A percentile compares a stretch with the other conserved stretches of the same genome.
Evolutionary conservation across 1,140 invertebrate species (phyloP).

Genomic region (Pteromalus puparum): DNA sequence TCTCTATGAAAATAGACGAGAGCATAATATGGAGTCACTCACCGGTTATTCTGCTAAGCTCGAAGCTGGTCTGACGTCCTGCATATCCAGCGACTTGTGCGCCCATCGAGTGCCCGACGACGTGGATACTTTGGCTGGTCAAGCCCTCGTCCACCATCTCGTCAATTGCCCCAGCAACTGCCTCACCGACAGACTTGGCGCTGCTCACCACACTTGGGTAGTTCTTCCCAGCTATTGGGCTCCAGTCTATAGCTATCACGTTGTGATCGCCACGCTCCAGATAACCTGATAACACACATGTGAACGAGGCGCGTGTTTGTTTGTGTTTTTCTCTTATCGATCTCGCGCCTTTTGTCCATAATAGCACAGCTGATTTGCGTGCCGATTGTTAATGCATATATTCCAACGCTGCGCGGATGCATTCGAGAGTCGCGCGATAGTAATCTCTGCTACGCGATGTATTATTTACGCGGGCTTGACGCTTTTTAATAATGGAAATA

Average conservation of each 20-base stretch:
- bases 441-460: too few relatives aligned
- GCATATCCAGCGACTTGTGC: constrained; percentile 84
- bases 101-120: constrained; percentile 86
- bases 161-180: constrained; percentile 52
- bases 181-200: constrained; percentile 71
- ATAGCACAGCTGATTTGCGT: too few relatives aligned
- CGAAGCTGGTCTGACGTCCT: constrained; percentile 71
- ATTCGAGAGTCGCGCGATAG: too few relatives aligned
- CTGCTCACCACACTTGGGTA: constrained; percentile 77
- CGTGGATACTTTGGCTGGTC: constrained; percentile 76
- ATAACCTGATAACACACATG: constrained; percentile 62
- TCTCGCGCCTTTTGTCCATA: too few relatives aligned
- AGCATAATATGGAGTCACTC: not conserved
- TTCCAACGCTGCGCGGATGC: too few relatives aligned
- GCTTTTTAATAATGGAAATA: too few relatives aligned
- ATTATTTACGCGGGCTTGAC: too few relatives aligned
- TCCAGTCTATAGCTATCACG: constrained; percentile 78
- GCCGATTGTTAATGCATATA: too few relatives aligned
- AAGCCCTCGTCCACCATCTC: constrained; percentile 61
- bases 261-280: constrained; percentile 66
- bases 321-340: too few relatives aligned
- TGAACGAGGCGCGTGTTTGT: too few relatives aligned
- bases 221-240: constrained; percentile 76
- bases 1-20: too few relatives aligned
- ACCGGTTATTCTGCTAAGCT: constrained; percentile 67